These are phyloP conservation scores for Cromileptes altivelis DNA, from an alignment of 2,113 vertebrate genomes.

Conservation along the genomic window DNA sequence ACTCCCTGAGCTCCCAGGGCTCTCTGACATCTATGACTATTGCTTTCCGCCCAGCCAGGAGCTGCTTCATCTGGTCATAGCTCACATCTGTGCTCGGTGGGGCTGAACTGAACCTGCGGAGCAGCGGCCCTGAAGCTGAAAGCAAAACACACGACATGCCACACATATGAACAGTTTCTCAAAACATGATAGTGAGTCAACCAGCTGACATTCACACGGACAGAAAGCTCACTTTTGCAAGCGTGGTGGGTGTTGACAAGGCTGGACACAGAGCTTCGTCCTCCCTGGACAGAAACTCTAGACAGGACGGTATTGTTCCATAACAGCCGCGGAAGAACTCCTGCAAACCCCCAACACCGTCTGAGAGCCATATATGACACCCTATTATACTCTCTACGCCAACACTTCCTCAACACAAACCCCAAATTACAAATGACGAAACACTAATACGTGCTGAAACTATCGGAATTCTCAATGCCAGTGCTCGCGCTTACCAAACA, in stretches of 20 bases:
- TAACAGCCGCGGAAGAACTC: slow-evolving; percentile 57
- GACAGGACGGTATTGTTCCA: slow-evolving; percentile 37
- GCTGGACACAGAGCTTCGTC: slow-evolving; percentile 42
- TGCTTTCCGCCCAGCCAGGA: slow-evolving; percentile 80
- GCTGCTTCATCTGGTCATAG: slow-evolving; percentile 89
- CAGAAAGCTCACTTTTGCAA: slow-evolving; percentile 61
- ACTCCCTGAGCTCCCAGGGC: slow-evolving; percentile 90
- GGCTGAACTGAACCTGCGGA: slow-evolving; percentile 77
- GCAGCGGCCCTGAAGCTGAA: slow-evolving; percentile 40
- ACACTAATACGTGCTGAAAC: background rate
- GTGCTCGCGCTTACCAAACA: background rate
- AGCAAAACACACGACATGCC: slow-evolving; percentile 6
- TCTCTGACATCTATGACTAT: slow-evolving; percentile 93
- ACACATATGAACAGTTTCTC: background rate
- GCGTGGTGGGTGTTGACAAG: slow-evolving; percentile 24
- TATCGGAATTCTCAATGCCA: background rate
- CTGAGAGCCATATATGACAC: slow-evolving; percentile 74
- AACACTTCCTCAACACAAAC: background rate
- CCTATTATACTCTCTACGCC: background rate
- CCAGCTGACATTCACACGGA: background rate
- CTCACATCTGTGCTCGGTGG: slow-evolving; percentile 75
- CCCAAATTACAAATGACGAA: too few species aligned
- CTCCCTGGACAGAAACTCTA: slow-evolving; percentile 32
- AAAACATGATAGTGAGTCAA: background rate
- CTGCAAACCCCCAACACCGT: slow-evolving; percentile 56